phyloP scores from a whole-genome alignment of 2,797 vertebrate species.

The Lithobates pipiens region DNA sequence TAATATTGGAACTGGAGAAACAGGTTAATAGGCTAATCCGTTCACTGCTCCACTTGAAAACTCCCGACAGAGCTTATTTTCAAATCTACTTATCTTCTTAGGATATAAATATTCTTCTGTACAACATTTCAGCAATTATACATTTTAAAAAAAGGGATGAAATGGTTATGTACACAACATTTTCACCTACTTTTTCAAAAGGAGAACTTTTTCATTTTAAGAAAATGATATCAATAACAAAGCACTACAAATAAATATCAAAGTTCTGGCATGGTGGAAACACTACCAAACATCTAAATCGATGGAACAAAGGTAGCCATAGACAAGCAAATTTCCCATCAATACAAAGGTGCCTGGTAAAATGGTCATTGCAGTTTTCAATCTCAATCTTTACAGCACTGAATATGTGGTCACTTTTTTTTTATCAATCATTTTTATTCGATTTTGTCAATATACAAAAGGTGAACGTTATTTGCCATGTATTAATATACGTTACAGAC shows the following conservation, averaged over 20 bases:
- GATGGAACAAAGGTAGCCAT: not conserved
- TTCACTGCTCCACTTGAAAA: slow-evolving; percentile 53
- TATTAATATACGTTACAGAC: no score
- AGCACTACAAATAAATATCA: not conserved
- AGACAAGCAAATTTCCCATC: no score
- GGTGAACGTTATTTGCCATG: no score
- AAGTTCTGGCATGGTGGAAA: not conserved
- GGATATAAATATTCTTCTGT: slow-evolving; percentile 50
- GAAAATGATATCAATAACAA: not conserved
- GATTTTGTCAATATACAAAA: no score
- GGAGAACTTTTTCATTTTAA: not conserved
- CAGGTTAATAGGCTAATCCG: slow-evolving; percentile 59
- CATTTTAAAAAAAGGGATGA: slow-evolving; percentile 19
- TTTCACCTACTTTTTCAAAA: slow-evolving; percentile 30
- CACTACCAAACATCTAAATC: not conserved
- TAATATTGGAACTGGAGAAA: slow-evolving; percentile 44
- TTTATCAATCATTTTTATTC: no score
- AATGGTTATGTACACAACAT: slow-evolving; percentile 10
- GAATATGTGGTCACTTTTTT: not conserved
- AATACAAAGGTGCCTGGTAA: not conserved
- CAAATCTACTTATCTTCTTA: slow-evolving; percentile 54
- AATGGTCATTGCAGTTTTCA: not conserved
- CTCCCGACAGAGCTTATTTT: slow-evolving; percentile 55
- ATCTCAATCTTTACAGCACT: not conserved
- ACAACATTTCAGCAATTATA: slow-evolving; percentile 32